Evolutionary conservation across 1,140 invertebrate genomes (phyloP).

Genomic region (Forficula auricularia): DNA sequence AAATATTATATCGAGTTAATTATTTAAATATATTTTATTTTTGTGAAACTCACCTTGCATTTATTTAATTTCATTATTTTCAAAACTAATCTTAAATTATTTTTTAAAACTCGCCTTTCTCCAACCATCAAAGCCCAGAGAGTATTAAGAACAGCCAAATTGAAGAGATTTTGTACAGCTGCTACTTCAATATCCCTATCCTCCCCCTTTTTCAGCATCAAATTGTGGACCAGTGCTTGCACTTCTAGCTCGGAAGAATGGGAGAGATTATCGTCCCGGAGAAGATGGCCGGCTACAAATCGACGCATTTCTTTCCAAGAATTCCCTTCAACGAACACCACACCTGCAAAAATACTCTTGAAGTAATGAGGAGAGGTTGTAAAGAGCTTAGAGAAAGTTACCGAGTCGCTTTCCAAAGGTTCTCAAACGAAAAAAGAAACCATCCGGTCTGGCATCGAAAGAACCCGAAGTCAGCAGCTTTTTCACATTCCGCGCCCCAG

Average conservation of each 20-base stretch:
- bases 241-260: too few species aligned
- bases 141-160: conserved; percentile 47
- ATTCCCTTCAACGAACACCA: conserved; percentile 56
- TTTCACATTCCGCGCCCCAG: conserved; percentile 34
- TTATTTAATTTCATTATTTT: too few species aligned
- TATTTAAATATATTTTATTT: too few species aligned
- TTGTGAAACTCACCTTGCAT: too few species aligned
- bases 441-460: conserved; percentile 53
- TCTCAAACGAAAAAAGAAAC: conserved; percentile 47
- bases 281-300: conserved; percentile 50
- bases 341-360: conserved; percentile 28
- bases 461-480: conserved; percentile 41
- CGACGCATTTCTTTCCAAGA: conserved; percentile 55
- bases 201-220: too few species aligned
- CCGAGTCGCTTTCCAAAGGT: conserved; percentile 47
- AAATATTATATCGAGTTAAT: too few species aligned
- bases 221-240: too few species aligned
- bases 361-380: neutral
- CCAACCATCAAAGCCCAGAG: conserved; percentile 57
- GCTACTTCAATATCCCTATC: too few species aligned
- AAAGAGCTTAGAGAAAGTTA: too few species aligned
- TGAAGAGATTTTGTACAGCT: conserved; percentile 4
- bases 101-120: conserved; percentile 20
- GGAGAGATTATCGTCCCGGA: too few species aligned
- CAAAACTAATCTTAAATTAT: too few species aligned